Evolutionary conservation across 2,113 vertebrate genomes (phyloP).

Genomic region (Sterna hirundo): DNA sequence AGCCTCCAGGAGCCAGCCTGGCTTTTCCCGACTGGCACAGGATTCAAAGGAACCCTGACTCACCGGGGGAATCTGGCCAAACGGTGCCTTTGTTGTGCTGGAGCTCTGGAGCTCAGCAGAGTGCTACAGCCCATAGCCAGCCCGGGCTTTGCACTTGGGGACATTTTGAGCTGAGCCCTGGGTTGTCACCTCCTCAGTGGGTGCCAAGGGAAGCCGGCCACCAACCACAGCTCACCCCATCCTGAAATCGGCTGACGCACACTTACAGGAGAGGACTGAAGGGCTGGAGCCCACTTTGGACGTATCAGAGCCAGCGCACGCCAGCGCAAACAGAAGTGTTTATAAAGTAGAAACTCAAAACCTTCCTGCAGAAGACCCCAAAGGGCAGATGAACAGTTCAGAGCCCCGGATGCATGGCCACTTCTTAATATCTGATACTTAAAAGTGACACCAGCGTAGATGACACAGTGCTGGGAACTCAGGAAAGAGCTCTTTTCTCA

Average conservation of each 20-base stretch:
- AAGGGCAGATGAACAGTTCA: not conserved
- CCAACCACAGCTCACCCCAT: not conserved
- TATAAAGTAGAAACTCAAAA: not conserved
- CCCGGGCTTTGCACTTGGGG: not conserved
- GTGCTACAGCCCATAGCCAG: not conserved
- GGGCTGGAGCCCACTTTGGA: not conserved
- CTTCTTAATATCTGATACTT: not conserved
- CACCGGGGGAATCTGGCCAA: not conserved
- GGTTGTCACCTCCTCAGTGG: not conserved
- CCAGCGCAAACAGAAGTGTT: fast-evolving
- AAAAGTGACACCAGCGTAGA: not conserved
- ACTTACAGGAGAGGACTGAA: not conserved
- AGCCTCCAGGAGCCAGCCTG: not conserved
- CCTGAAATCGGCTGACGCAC: not conserved
- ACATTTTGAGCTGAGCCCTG: not conserved
- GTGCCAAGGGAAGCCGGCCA: not conserved
- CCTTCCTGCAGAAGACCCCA: not conserved
- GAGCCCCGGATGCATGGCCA: fast-evolving
- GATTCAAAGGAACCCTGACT: not conserved
- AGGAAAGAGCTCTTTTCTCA: not conserved
- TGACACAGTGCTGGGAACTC: not conserved
- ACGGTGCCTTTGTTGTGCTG: not conserved
- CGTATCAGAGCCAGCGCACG: fast-evolving
- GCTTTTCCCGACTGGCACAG: not conserved
- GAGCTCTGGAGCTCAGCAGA: not conserved